phyloP scores from a whole-genome alignment of 1,140 invertebrate genomes.

The Thereuonema tuberculata region DNA sequence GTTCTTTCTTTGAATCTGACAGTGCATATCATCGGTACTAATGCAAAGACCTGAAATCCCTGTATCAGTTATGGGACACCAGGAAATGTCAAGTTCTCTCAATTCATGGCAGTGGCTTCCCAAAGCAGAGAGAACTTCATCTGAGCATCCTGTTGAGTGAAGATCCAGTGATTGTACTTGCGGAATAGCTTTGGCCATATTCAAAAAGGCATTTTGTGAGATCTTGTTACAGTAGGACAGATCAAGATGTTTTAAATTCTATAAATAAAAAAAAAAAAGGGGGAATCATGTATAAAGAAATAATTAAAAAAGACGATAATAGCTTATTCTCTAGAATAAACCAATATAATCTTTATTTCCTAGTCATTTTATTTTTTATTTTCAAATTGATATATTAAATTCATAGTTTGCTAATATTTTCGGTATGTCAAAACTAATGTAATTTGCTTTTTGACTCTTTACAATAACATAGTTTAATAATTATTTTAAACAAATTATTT shows the following conservation, averaged over 20 bases:
- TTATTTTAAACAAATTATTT: too few species aligned
- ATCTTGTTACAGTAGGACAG: constrained; percentile 1
- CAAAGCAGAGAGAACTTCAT: neutral
- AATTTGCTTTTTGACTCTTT: too few species aligned
- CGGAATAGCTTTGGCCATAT: neutral
- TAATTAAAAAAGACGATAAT: too few species aligned
- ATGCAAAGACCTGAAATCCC: neutral
- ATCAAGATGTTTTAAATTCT: neutral
- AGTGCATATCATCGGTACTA: neutral
- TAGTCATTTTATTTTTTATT: too few species aligned
- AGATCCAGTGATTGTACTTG: neutral
- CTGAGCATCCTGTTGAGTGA: neutral
- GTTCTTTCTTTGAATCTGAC: neutral
- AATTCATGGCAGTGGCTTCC: neutral
- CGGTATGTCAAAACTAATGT: too few species aligned
- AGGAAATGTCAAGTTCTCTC: neutral
- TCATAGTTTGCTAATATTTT: too few species aligned
- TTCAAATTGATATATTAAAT: too few species aligned
- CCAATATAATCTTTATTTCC: too few species aligned
- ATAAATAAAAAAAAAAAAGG: neutral
- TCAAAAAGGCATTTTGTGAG: neutral
- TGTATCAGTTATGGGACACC: neutral
- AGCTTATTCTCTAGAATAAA: too few species aligned
- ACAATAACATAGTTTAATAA: too few species aligned
- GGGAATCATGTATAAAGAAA: too few species aligned